These are phyloP conservation scores for Polydrusus pterygomalis DNA, from an alignment of 2,888 invertebrate genomes.

Conservation along the genomic window DNA sequence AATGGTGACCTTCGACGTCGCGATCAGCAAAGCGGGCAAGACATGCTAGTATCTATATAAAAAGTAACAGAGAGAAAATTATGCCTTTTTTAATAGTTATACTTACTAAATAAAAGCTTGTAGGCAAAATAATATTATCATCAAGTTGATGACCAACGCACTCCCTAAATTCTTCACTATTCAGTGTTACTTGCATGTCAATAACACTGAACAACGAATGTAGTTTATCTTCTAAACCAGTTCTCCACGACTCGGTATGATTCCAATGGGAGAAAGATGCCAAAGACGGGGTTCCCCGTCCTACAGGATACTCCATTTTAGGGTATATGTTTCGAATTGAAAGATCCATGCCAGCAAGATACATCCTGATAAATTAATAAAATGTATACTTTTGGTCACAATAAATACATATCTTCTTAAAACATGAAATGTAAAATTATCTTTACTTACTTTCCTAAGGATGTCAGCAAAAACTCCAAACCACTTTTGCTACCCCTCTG, in stretches of 20 bases:
- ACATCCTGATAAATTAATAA: constrained; percentile 77
- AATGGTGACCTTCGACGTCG: too few species aligned
- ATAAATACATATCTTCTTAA: too few species aligned
- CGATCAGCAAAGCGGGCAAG: too few species aligned
- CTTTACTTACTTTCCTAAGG: constrained; percentile 78
- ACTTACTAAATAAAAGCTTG: constrained; percentile 67
- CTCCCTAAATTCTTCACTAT: constrained; percentile 71
- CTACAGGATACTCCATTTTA: constrained; percentile 86
- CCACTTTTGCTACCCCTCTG: constrained; percentile 81
- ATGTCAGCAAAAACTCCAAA: constrained; percentile 76
- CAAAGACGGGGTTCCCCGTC: constrained; percentile 89
- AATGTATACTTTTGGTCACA: too few species aligned
- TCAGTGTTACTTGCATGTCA: constrained; percentile 71
- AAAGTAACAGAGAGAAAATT: not conserved
- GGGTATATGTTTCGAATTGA: constrained; percentile 87
- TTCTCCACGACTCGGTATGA: constrained; percentile 86
- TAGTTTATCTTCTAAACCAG: constrained; percentile 67
- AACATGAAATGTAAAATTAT: not conserved
- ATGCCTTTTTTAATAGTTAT: not conserved
- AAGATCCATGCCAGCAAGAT: constrained; percentile 86
- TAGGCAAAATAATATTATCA: constrained; percentile 66
- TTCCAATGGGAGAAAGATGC: constrained; percentile 91
- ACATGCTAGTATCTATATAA: too few species aligned
- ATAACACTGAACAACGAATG: constrained; percentile 66
- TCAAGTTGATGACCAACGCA: constrained; percentile 68